Conservation (phyloP, 2,797 vertebrate species). For the Cephalopachus bancanus region DNA sequence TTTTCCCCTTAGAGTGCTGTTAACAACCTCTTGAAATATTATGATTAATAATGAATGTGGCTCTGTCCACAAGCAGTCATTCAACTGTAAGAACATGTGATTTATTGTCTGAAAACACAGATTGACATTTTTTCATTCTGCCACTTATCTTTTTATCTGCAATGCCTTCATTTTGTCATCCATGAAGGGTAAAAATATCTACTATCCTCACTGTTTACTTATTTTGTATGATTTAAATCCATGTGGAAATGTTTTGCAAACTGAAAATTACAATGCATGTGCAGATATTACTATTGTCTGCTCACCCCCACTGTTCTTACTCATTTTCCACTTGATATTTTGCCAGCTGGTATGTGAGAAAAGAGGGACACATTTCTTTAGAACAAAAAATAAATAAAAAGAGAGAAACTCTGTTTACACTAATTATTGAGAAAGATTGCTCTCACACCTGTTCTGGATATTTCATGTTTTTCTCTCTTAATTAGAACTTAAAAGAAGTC, state of each 20-base stretch:
- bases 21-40: slow-evolving; percentile 38
- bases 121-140: background rate
- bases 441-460: slow-evolving; percentile 63
- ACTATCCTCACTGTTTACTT: background rate
- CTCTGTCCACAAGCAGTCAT: slow-evolving; percentile 33
- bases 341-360: slow-evolving; percentile 60
- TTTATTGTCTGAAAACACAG: slow-evolving; percentile 35
- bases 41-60: background rate
- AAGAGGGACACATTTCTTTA: slow-evolving; percentile 39
- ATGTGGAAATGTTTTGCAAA: slow-evolving; percentile 9
- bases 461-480: background rate
- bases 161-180: background rate
- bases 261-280: background rate
- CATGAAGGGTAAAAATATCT: slow-evolving; percentile 51
- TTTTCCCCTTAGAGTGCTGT: slow-evolving; percentile 49
- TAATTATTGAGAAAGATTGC: slow-evolving; percentile 67
- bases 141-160: background rate
- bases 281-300: slow-evolving; percentile 51
- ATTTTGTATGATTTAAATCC: slow-evolving; percentile 47
- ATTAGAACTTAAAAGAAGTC: slow-evolving; percentile 52
- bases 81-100: slow-evolving; percentile 9
- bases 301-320: slow-evolving; percentile 3
- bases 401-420: slow-evolving; percentile 53
- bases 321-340: slow-evolving; percentile 60
- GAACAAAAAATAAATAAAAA: background rate